These are phyloP conservation scores for Diadema setosum DNA, from an alignment of 35 echinoderm and acorn worm species.

Conservation along the genomic window DNA sequence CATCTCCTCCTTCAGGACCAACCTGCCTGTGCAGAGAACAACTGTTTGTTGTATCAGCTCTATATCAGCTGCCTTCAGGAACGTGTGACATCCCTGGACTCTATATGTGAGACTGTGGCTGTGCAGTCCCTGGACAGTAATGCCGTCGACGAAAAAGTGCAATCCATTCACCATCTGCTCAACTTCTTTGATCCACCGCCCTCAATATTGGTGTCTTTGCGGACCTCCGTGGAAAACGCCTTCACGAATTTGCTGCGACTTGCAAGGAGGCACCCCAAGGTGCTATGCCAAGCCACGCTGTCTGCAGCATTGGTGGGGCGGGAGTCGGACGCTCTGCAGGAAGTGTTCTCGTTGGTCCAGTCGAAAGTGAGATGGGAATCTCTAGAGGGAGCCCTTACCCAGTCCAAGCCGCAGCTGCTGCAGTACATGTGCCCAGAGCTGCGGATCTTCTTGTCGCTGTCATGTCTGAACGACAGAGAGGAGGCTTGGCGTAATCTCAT, in stretches of 20 bases:
- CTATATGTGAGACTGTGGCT: not conserved
- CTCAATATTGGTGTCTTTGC: not conserved
- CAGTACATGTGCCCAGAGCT: slow-evolving; percentile 30
- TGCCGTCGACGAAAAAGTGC: not conserved
- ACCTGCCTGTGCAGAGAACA: not conserved
- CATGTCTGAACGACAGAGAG: slow-evolving; percentile 40
- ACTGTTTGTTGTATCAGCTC: slow-evolving; percentile 54
- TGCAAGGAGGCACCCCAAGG: not conserved
- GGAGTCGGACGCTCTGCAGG: not conserved
- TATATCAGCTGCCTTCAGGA: slow-evolving; percentile 65
- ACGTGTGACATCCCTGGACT: slow-evolving; percentile 17
- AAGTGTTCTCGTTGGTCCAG: slow-evolving; percentile 12
- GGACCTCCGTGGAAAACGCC: not conserved
- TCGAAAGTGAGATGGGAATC: not conserved
- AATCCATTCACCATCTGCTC: not conserved
- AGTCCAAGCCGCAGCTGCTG: not conserved
- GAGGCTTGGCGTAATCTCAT: slow-evolving; percentile 66
- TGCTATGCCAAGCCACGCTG: not conserved
- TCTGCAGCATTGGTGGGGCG: slow-evolving; percentile 29
- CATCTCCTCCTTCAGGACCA: slow-evolving; percentile 18
- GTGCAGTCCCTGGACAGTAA: not conserved
- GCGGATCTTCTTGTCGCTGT: slow-evolving; percentile 31
- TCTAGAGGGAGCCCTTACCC: not conserved
- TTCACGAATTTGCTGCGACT: not conserved
- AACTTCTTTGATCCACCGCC: not conserved